Evolutionary conservation across 2,797 vertebrate species (phyloP).

Genomic region (Crocodylus rhombifer): DNA sequence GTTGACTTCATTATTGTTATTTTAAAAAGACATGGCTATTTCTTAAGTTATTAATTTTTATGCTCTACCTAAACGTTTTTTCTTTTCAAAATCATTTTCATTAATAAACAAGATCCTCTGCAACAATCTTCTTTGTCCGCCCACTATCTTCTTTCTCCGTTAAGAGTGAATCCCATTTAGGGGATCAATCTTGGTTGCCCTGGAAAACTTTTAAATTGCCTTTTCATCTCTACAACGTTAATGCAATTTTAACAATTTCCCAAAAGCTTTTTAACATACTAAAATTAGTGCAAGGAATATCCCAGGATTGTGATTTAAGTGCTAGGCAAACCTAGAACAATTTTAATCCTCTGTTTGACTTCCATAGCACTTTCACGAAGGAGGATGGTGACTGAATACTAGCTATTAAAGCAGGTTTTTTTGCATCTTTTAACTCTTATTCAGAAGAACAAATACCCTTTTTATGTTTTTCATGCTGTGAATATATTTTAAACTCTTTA

Average conservation of each 20-base stretch:
- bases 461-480: neutral
- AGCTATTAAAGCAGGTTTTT: neutral
- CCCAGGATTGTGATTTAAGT: neutral
- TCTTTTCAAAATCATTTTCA: fast-evolving
- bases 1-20: conserved; percentile 7
- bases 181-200: fast-evolving
- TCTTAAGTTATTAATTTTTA: conserved; percentile 19
- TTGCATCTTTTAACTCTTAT: neutral
- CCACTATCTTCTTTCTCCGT: neutral
- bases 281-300: neutral
- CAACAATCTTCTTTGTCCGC: fast-evolving
- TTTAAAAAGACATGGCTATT: neutral
- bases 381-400: neutral
- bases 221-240: neutral
- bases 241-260: neutral
- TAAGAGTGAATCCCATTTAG: neutral
- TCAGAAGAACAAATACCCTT: conserved; percentile 18
- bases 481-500: neutral
- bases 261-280: conserved; percentile 13
- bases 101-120: fast-evolving
- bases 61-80: neutral
- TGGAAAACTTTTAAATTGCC: neutral
- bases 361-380: neutral
- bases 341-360: neutral
- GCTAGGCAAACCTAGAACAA: neutral